Conservation (phyloP, 1,140 invertebrate genomes). For the Ylistrum balloti region DNA sequence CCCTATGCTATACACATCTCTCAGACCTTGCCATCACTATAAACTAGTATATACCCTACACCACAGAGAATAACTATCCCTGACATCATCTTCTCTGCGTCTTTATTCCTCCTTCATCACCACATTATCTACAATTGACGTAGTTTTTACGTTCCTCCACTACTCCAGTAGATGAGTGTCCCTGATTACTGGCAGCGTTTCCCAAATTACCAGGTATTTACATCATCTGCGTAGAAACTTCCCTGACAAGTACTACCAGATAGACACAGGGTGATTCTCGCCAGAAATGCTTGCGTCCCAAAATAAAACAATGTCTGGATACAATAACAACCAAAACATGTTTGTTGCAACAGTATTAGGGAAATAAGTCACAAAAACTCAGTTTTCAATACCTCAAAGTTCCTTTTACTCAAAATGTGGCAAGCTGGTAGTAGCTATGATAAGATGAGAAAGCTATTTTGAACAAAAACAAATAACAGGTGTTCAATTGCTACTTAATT, state of each 20-base stretch:
- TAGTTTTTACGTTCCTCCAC: not conserved
- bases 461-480: not conserved
- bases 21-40: no score
- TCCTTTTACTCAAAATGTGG: not conserved
- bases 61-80: not conserved
- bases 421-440: not conserved
- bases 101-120: not conserved
- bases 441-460: no score
- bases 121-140: slow-evolving; percentile 1
- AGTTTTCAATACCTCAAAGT: no score
- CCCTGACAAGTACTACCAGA: not conserved
- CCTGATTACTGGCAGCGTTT: not conserved
- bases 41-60: no score
- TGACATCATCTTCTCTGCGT: not conserved
- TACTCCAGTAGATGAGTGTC: not conserved
- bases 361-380: no score
- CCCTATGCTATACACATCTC: no score
- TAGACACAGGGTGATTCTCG: not conserved
- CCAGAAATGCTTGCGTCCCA: not conserved
- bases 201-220: slow-evolving; percentile 39
- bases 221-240: not conserved
- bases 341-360: no score
- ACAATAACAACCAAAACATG: no score
- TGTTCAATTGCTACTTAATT: not conserved
- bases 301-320: not conserved